Percentiles rank a stretch among this genome's conserved stretches.
Evolutionary conservation across 2,797 vertebrate species (phyloP).

Genomic region (Siniperca undulata): DNA sequence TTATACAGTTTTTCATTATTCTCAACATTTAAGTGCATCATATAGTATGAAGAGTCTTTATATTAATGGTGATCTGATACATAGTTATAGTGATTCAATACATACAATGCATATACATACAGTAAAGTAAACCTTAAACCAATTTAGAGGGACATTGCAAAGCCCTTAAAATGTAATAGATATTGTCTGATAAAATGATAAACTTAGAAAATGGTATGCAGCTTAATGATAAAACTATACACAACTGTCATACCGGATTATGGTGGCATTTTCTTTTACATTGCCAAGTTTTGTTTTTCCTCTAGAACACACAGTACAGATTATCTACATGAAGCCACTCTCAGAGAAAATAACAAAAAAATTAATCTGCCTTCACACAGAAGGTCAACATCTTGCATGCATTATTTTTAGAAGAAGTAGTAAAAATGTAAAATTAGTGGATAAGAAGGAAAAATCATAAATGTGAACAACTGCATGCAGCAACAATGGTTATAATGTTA

Average conservation of each 20-base stretch:
- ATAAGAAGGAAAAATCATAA: constrained; percentile 68
- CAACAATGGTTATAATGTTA: constrained; percentile 89
- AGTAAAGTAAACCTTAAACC: constrained; percentile 76
- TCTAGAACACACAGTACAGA: constrained; percentile 72
- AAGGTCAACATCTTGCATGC: constrained; percentile 85
- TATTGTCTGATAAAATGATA: constrained; percentile 63
- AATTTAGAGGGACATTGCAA: constrained; percentile 84
- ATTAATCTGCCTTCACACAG: constrained; percentile 79
- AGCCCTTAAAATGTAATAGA: constrained; percentile 85
- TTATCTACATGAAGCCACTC: constrained; percentile 81
- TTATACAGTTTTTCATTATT: constrained; percentile 79
- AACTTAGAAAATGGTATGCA: constrained; percentile 77
- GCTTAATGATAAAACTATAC: constrained; percentile 84
- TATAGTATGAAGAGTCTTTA: constrained; percentile 85
- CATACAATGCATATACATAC: constrained; percentile 82
- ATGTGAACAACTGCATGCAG: constrained; percentile 95
- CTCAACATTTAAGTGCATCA: constrained; percentile 94
- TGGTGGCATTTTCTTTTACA: constrained; percentile 73
- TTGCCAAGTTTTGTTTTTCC: constrained; percentile 72
- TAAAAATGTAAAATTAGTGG: constrained; percentile 75
- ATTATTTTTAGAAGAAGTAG: constrained; percentile 75
- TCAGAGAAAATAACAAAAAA: constrained; percentile 64
- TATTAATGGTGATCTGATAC: constrained; percentile 78
- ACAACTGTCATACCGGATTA: constrained; percentile 79
- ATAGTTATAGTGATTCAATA: constrained; percentile 80